phyloP scores from a whole-genome alignment of 2,797 vertebrate genomes.

The Hippopotamyrus pictus region DNA sequence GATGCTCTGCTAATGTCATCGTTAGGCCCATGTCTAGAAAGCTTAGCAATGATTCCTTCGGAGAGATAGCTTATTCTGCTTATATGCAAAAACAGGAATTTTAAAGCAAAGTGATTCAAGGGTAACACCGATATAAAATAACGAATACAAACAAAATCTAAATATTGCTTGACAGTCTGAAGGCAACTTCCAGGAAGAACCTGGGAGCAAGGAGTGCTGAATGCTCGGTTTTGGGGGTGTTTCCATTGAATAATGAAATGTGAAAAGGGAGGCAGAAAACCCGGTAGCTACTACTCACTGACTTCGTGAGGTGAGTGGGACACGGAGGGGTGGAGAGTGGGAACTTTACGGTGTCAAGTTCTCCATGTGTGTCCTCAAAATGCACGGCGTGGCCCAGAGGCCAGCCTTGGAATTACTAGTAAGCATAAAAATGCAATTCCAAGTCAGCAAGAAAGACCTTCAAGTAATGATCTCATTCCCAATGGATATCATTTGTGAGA shows the following conservation, averaged over 20 bases:
- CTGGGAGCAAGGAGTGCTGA: background rate
- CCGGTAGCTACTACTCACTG: background rate
- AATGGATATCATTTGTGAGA: background rate
- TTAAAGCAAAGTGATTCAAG: slow-evolving; percentile 5
- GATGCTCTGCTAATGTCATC: background rate
- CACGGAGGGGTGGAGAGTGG: background rate
- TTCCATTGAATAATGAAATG: background rate
- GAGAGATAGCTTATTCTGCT: slow-evolving; percentile 11
- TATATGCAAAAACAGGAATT: background rate
- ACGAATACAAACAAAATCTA: background rate
- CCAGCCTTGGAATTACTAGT: background rate
- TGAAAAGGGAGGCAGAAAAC: background rate
- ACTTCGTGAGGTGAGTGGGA: background rate
- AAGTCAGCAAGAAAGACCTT: background rate
- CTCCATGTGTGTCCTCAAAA: background rate
- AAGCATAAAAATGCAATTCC: background rate
- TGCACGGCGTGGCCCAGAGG: background rate
- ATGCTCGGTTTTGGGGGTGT: background rate
- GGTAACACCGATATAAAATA: background rate
- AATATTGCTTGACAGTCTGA: slow-evolving; percentile 2
- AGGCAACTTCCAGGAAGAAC: background rate
- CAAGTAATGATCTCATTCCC: slow-evolving; percentile 12
- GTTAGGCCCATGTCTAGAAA: background rate
- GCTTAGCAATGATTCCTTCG: background rate
- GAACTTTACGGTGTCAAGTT: background rate